Conservation (phyloP, 2,888 invertebrate genomes). For the Celastrina argiolus region DNA sequence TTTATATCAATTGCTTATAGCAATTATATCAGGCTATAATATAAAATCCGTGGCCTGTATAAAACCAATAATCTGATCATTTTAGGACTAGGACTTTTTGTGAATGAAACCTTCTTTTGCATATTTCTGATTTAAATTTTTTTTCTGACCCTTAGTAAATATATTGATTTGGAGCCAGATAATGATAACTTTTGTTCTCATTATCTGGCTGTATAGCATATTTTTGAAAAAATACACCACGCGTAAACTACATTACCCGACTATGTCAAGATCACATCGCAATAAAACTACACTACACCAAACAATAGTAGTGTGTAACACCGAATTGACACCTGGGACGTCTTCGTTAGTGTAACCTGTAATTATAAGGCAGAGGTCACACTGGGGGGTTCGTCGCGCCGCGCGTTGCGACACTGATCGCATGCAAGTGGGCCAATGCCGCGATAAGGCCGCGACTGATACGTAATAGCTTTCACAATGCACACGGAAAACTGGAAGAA, state of each 20-base stretch:
- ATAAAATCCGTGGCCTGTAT: too few relatives aligned
- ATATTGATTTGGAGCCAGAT: too few relatives aligned
- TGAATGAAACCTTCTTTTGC: too few relatives aligned
- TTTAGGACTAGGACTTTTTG: too few relatives aligned
- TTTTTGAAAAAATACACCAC: not conserved
- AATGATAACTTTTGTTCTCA: too few relatives aligned
- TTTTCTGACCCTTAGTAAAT: too few relatives aligned
- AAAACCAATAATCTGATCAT: too few relatives aligned
- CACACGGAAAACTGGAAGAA: not conserved
- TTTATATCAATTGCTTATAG: too few relatives aligned
- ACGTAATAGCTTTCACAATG: slow-evolving; percentile 18
- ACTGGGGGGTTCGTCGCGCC: slow-evolving; percentile 44
- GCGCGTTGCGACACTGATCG: slow-evolving; percentile 60
- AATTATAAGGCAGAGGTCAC: slow-evolving; percentile 7
- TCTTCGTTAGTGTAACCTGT: not conserved
- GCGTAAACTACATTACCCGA: not conserved
- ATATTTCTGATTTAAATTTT: too few relatives aligned
- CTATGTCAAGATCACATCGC: not conserved
- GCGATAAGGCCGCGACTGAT: slow-evolving; percentile 38
- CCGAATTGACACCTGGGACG: not conserved
- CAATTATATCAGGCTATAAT: too few relatives aligned
- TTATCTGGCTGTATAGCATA: too few relatives aligned
- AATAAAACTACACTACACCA: not conserved
- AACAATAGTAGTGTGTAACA: not conserved
- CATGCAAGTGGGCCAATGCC: slow-evolving; percentile 61